Base-by-base conservation (phyloP, 2,113 vertebrate genomes). In the Rutilus rutilus region DNA sequence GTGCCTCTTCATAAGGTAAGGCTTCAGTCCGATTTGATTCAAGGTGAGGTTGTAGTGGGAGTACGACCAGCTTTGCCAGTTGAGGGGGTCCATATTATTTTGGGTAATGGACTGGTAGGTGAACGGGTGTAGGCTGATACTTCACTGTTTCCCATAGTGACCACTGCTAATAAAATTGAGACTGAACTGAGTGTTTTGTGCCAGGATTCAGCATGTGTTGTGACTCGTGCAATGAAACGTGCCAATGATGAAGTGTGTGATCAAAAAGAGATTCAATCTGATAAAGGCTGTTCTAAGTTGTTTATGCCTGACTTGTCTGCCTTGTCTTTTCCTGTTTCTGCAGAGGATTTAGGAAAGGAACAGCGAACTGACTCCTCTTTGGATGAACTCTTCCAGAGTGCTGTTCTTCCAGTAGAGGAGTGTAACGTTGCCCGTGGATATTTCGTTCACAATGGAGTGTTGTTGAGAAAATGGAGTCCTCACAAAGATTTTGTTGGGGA, bases 101-200 rank as follows among this genome's bases (percentile, higher is more conserved):
- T 86, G 10, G 78, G 85, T 14, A 86, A 86, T 17, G 15, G 23
- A 5, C 17, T 86, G 5, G 85, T 57, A 10, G 78, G 85, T 6
- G 67, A 23, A 21, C 21, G 54, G 5, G 78, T 81, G 1, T 86
- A 57, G 85, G 11, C 47, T 60, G 6, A 33, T 17, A 36, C 1
- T 17, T 5, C 30, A 8, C 15, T 36, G 19, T 19, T 19, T 19
- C 65, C 27, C 4, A 36, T 69, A 69, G 5, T 36, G 19, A 2
- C 1, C 5, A 1, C 6, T 36, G 8, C 21, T 36, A 19, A 36
- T 25, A 74, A 8, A 57, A 52, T 2, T 6, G 12, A n/a, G 23
- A 21, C 12, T 4, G 50, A 45, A 6, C 23, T 9, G 2, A 6
- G 6, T 39, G 3, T 7, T 39, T 39, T 6, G 6, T 1, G 4